Evolutionary conservation across 2,888 invertebrate genomes (phyloP).

Genomic region (Limenitis arthemis): DNA sequence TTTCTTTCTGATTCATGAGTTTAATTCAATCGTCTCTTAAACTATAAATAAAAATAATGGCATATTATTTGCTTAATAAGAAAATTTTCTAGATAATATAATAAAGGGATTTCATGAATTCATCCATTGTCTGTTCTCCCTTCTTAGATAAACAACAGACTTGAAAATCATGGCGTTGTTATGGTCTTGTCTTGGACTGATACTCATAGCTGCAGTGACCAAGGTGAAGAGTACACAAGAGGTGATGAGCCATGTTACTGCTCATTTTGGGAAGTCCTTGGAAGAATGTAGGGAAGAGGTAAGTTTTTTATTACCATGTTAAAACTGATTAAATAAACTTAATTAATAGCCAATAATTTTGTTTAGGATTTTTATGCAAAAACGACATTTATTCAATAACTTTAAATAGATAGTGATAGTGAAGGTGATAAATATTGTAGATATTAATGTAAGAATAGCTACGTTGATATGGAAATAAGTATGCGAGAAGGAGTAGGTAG

Average conservation of each 20-base stretch:
- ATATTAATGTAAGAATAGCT: no score
- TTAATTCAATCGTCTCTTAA: no score
- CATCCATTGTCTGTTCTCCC: conserved; percentile 13
- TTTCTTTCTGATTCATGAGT: no score
- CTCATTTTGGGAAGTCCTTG: conserved; percentile 56
- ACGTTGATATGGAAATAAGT: no score
- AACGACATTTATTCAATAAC: no score
- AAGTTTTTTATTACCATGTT: conserved; percentile 12
- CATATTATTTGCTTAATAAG: conserved; percentile 22
- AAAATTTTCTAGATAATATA: conserved; percentile 32
- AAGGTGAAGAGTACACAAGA: conserved; percentile 46
- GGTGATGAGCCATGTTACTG: conserved; percentile 65
- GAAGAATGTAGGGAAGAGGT: conserved; percentile 60
- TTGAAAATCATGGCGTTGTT: conserved; percentile 14
- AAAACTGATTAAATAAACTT: no score
- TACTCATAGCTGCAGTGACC: conserved; percentile 22
- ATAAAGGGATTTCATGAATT: conserved; percentile 17
- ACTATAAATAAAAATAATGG: no score
- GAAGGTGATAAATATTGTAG: no score
- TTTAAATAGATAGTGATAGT: no score
- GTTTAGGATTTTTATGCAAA: no score
- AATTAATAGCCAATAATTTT: no score
- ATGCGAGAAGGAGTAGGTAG: no score
- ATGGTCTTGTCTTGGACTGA: conserved; percentile 18
- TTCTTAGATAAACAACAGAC: not conserved